Evolutionary conservation across 2,888 invertebrate species (phyloP), one percentile per base, ranked within the genome.

Genomic region (Lydus trimaculatus): DNA sequence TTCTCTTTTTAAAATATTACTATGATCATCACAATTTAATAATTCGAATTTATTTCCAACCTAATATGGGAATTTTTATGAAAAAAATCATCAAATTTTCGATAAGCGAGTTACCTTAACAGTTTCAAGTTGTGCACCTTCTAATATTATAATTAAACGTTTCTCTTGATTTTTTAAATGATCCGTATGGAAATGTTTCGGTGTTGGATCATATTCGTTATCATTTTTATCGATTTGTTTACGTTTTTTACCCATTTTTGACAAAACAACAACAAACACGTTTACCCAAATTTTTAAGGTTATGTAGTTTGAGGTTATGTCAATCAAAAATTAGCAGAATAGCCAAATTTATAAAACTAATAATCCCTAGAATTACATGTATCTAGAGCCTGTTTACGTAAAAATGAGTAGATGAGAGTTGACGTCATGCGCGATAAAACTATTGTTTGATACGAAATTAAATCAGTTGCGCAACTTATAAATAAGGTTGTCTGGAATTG

Each of bases 1-100:
- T 83, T 94, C 92, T 83, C 94, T 97, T 75, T 93, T 92, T 75
- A 98, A 87, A 71, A 97, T 92, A 75, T 90, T 87, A 28, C 90
- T 89, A 85, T 99, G 98, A 81, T 97, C 97, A 84, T 99, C 98
- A 85, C 96, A 96, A 82, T 97, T 98, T 63, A 99, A 86, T 31
- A 99, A 87, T 83, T 98, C 96, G 85, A 96, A 98, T 74, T 90
- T 89, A 81, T 92, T 93, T 23, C 96, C 96, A 72, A 92, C 90
- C 97, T 97, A 39, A 0, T 39, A 15, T n/a, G n/a, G n/a, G n/a
- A n/a, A n/a, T n/a, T n/a, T n/a, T n/a, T n/a, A n/a, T n/a, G n/a
- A n/a, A n/a, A n/a, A n/a, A n/a, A n/a, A n/a, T n/a, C n/a, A n/a
- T n/a, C n/a, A n/a, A n/a, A n/a, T 33, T n/a, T 52, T 64, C 23